These are phyloP conservation scores for Salpingus planirostris DNA, from an alignment of 2,888 invertebrate species.

Conservation along the genomic window DNA sequence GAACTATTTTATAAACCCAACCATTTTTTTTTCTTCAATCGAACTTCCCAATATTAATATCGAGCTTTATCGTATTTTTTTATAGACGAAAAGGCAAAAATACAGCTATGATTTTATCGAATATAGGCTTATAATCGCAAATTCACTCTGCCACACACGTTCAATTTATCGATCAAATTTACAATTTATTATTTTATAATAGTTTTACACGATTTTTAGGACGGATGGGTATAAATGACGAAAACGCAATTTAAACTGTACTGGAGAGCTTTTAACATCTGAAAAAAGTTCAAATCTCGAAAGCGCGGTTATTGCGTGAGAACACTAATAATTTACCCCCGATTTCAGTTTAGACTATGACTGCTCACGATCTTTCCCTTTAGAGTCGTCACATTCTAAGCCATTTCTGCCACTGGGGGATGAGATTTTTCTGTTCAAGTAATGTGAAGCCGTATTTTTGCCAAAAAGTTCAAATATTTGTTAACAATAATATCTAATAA, in stretches of 20 bases:
- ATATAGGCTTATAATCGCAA: no score
- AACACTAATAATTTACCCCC: no score
- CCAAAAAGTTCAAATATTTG: slow-evolving; percentile 22
- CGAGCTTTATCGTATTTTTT: slow-evolving; percentile 17
- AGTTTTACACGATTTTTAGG: slow-evolving; percentile 25
- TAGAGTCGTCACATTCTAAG: no score
- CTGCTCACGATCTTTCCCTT: no score
- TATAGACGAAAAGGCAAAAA: slow-evolving; percentile 36
- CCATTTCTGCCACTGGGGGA: neutral
- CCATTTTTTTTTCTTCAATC: slow-evolving; percentile 9
- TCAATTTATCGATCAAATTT: slow-evolving; percentile 6
- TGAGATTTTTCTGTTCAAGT: slow-evolving; percentile 4
- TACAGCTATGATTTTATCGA: slow-evolving; percentile 28
- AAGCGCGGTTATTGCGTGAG: slow-evolving; percentile 16
- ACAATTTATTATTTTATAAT: slow-evolving; percentile 6
- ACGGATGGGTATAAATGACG: slow-evolving; percentile 32
- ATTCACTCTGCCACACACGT: slow-evolving; percentile 13
- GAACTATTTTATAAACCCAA: slow-evolving; percentile 29
- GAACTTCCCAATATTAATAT: slow-evolving; percentile 3
- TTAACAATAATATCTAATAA: neutral
- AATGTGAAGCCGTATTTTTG: slow-evolving; percentile 38
- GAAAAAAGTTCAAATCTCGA: no score
- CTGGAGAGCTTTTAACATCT: no score
- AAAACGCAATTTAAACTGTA: slow-evolving; percentile 7
- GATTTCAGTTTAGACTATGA: neutral